Conservation (phyloP, 1,140 invertebrate species). For the Araneus ventricosus region DNA sequence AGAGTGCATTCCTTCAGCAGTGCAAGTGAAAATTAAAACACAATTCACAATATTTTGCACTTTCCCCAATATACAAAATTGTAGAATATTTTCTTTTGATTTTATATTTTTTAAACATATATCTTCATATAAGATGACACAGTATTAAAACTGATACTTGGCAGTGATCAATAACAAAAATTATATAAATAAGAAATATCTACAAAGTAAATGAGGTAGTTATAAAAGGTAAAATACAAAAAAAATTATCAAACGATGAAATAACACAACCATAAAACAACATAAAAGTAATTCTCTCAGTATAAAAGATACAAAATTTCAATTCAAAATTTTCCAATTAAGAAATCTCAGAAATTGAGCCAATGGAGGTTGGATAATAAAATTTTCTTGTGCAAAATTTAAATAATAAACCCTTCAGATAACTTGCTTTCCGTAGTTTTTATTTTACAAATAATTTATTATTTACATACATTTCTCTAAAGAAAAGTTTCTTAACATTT, state of each 20-base stretch:
- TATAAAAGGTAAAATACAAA: background rate
- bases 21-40: background rate
- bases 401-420: too few species aligned
- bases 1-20: too few species aligned
- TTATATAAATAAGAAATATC: background rate
- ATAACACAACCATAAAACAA: background rate
- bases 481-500: background rate
- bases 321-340: background rate
- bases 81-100: constrained; percentile 17
- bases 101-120: constrained; percentile 9
- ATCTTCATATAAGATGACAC: background rate
- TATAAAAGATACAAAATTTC: background rate
- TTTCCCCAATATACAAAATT: background rate
- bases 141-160: background rate
- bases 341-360: background rate
- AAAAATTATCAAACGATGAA: background rate
- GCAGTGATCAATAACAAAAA: constrained; percentile 35
- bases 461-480: background rate
- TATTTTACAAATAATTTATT: background rate
- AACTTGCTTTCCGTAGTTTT: too few species aligned
- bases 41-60: background rate
- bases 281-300: constrained; percentile 28
- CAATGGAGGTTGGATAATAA: too few species aligned
- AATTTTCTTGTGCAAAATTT: too few species aligned
- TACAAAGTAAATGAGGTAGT: constrained; percentile 28